Evolutionary conservation across 2,888 invertebrate genomes (phyloP), one percentile per base, ranked within the genome.

Genomic region (Meiosimyza platycephala): DNA sequence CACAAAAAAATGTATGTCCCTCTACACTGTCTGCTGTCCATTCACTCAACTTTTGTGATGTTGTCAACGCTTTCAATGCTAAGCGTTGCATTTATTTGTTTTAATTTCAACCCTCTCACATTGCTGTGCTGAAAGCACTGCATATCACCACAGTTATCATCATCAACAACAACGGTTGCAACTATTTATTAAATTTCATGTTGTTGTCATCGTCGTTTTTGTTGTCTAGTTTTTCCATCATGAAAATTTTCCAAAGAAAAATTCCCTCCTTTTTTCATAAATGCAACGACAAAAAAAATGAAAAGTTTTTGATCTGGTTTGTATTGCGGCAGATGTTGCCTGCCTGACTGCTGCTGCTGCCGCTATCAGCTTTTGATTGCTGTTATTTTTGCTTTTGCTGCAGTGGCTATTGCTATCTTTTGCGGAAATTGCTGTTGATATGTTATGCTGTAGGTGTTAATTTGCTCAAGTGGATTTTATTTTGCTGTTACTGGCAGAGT

Each of bases 311-410:
- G 22, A 52, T 55, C 51, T 15, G 40, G 55, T 48, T 54, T 54
- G n/a, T 54, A 28, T 40, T 9, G 28, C 40, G 28, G 51, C 33
- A 40, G 11, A 28, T 57, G 57, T 28, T 57, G 28, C 57, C n/a
- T 4, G 12, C 12, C n/a, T n/a, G n/a, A n/a, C n/a, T 28, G 28
- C 13, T 12, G 18, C 57, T 57, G 18, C n/a, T 57, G 16, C 16
- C n/a, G 12, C 16, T 57, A 22, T 57, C 57, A 18, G n/a, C 12
- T 57, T 18, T 57, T 57, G 28, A 57, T 57, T 57, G 12, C 57
- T 70, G 77, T 81, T 75, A 73, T 72, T 54, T 67, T 55, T 15
- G 9, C 13, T n/a, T n/a, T 63, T 63, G 16, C 15, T 63, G 47
- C 12, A 15, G 50, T 82, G 76, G 74, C 12, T 64, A 13, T 22